These are phyloP conservation scores for Plebejus melissa DNA, from an alignment of 2,888 invertebrate genomes.

Conservation along the genomic window DNA sequence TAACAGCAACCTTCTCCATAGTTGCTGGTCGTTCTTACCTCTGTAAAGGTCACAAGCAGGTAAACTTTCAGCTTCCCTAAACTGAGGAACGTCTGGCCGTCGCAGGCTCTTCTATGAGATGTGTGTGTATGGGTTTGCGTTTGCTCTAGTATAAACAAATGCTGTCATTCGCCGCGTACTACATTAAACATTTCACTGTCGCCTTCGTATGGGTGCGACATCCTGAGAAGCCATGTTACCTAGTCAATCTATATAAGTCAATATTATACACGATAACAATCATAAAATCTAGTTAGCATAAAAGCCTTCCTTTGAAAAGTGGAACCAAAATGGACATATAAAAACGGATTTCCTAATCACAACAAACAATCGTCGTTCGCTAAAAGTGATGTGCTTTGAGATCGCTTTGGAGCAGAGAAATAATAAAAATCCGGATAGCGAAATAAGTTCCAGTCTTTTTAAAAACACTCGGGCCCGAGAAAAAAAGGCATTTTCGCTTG, in stretches of 20 bases:
- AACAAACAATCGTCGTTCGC: background rate
- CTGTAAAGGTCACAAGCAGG: too few relatives aligned
- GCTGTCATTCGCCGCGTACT: background rate
- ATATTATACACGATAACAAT: background rate
- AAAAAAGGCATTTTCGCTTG: conserved; percentile 53
- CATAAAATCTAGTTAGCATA: background rate
- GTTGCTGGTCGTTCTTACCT: too few relatives aligned
- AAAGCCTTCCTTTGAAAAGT: background rate
- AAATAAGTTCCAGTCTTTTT: conserved; percentile 43
- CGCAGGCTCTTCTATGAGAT: too few relatives aligned
- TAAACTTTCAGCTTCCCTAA: too few relatives aligned
- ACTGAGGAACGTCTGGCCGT: too few relatives aligned
- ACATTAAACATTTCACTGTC: background rate
- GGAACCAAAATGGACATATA: background rate
- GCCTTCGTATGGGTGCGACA: background rate
- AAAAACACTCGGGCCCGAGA: conserved; percentile 43
- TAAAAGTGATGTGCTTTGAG: conserved; percentile 18
- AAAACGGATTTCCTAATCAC: background rate
- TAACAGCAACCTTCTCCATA: too few relatives aligned
- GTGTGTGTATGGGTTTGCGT: background rate
- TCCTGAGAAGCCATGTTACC: background rate
- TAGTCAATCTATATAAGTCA: background rate
- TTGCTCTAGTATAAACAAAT: background rate
- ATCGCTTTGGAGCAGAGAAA: conserved; percentile 25
- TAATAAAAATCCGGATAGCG: conserved; percentile 37